Conservation (phyloP, 2,797 vertebrate genomes). For the Eleutherodactylus coqui region DNA sequence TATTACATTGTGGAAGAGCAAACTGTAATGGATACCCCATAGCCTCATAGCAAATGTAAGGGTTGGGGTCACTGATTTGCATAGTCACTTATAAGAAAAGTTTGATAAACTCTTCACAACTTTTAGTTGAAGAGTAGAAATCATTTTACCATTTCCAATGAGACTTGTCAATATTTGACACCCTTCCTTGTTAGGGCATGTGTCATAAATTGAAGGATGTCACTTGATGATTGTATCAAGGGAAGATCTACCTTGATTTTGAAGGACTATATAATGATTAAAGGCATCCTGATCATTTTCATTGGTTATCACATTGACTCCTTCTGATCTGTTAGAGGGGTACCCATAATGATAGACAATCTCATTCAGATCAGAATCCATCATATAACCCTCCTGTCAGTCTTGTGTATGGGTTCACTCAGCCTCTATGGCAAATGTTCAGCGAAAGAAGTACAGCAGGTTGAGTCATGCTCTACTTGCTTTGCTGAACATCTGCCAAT, state of each 20-base stretch:
- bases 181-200: not conserved
- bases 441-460: too few relatives aligned
- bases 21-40: not conserved
- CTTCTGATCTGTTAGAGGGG: too few relatives aligned
- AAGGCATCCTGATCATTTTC: too few relatives aligned
- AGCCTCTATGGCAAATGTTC: too few relatives aligned
- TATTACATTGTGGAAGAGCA: not conserved
- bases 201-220: not conserved
- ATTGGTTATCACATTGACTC: too few relatives aligned
- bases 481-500: too few relatives aligned
- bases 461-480: too few relatives aligned
- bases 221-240: not conserved
- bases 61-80: not conserved
- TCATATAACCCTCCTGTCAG: not conserved
- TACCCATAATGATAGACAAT: too few relatives aligned
- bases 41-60: not conserved
- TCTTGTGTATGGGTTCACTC: not conserved
- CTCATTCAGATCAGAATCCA: too few relatives aligned
- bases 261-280: too few relatives aligned
- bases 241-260: not conserved
- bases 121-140: not conserved
- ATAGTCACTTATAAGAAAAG: not conserved
- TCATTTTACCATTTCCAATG: not conserved
- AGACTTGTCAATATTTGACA: not conserved
- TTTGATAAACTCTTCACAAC: not conserved